Base-by-base conservation (phyloP, 2,888 invertebrate species). In the Chouioia cunea region DNA sequence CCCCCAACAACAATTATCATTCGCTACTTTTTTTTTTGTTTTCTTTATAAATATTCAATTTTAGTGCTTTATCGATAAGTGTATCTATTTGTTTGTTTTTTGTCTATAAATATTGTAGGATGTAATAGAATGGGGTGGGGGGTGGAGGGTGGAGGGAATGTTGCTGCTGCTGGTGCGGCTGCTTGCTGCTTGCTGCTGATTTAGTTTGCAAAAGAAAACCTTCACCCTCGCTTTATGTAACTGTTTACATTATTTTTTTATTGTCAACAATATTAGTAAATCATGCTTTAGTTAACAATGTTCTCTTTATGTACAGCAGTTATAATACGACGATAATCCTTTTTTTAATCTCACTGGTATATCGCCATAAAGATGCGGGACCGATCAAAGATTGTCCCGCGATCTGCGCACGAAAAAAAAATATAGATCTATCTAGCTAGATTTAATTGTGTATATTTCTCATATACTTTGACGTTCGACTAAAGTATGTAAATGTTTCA, bases 161-260 rank as follows among this genome's bases (percentile, higher is more conserved):
- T n/a, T n/a, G n/a, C n/a, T n/a, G 82, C 81, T 83, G 81, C 81
- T 36, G 36, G 12, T 10, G 36, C 36, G 6, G 36, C 2, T 6
- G 4, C 36, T 36, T 10, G 4, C 12, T 36, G n/a, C n/a, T n/a
- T n/a, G n/a, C n/a, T n/a, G n/a, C n/a, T n/a, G n/a, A n/a, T 36
- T 36, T 80, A 82, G 74, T 74, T 79, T 80, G 81, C 81, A 78
- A 81, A 84, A 82, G 73, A 82, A n/a, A 83, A 83, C 82, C 80
- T 80, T 83, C 81, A 83, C 83, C 82, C 79, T 75, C 76, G 80
- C 77, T 43, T 77, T 79, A 78, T 81, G 78, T 78, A 76, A 76
- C 78, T 78, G 78, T 77, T 80, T 75, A 80, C 73, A 77, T 77
- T 54, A 22, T 20, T 44, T 46, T 65, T 78, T 79, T 83, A 83